These are phyloP conservation scores for Hydrolagus colliei DNA, from an alignment of 2,797 vertebrate species.

Conservation along the genomic window DNA sequence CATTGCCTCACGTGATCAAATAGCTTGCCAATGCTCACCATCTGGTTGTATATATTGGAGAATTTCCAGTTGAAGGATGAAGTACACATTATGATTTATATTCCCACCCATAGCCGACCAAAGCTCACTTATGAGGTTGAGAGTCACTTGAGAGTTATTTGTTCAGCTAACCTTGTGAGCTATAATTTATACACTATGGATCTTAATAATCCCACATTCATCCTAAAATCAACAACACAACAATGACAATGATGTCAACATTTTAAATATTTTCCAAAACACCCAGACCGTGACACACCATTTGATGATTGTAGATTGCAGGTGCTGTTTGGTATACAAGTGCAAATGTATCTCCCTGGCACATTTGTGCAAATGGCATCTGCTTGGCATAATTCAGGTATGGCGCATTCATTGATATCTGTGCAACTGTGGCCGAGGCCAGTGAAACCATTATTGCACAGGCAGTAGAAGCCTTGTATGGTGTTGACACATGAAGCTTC, in stretches of 20 bases:
- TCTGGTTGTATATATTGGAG: background rate
- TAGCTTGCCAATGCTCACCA: background rate
- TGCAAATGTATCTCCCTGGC: constrained; percentile 58
- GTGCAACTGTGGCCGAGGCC: constrained; percentile 51
- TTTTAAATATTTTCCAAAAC: background rate
- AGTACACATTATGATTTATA: constrained; percentile 5
- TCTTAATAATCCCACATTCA: background rate
- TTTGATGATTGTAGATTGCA: constrained; percentile 43
- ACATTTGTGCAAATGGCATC: constrained; percentile 54
- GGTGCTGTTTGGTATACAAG: constrained; percentile 45
- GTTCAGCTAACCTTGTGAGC: background rate
- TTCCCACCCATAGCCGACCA: background rate
- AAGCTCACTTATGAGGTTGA: background rate
- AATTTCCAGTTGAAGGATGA: background rate
- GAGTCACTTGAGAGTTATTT: background rate
- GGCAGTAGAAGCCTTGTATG: constrained; percentile 56
- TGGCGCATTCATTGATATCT: constrained; percentile 60
- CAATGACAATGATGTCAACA: no score
- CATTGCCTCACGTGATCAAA: background rate
- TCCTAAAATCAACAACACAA: background rate
- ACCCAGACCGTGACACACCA: constrained; percentile 49
- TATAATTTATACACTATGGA: background rate
- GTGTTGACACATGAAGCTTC: constrained; percentile 59
- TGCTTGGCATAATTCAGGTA: constrained; percentile 44
- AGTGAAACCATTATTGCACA: constrained; percentile 56